phyloP scores from a whole-genome alignment of 2,797 vertebrate species.

The Eutrigla gurnardus region DNA sequence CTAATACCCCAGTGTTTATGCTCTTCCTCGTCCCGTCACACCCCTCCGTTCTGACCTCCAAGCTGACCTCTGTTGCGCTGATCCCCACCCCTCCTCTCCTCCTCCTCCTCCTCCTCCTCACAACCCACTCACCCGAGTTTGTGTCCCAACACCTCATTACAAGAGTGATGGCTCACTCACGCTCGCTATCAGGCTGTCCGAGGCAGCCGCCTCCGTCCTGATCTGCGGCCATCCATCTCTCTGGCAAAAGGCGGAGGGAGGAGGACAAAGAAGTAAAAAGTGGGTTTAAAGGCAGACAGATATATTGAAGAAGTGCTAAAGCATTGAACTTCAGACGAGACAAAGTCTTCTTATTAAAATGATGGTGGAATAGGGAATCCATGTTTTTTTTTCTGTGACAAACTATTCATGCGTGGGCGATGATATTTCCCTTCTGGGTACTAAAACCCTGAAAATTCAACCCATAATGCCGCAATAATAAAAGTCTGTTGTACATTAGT shows the following conservation, averaged over 20 bases:
- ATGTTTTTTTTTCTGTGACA: constrained; percentile 4
- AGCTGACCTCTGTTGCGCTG: constrained; percentile 46
- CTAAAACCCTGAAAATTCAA: constrained; percentile 1
- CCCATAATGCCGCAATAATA: background rate
- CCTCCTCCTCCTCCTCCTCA: constrained; percentile 2
- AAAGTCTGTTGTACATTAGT: constrained; percentile 3
- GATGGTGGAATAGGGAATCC: background rate
- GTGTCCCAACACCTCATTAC: constrained; percentile 61
- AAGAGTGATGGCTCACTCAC: constrained; percentile 74
- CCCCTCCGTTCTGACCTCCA: constrained; percentile 45
- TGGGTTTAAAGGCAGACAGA: constrained; percentile 41
- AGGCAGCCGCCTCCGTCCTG: constrained; percentile 56
- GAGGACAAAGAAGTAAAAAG: constrained; percentile 38
- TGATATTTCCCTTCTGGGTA: constrained; percentile 6
- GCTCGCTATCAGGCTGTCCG: constrained; percentile 48
- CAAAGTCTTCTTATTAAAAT: constrained; percentile 29
- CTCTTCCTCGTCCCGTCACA: constrained; percentile 29
- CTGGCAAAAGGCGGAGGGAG: constrained; percentile 20
- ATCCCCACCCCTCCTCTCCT: background rate
- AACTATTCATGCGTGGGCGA: constrained; percentile 1
- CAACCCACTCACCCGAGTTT: constrained; percentile 47
- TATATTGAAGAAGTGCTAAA: constrained; percentile 31
- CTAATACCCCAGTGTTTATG: constrained; percentile 45
- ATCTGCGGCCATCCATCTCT: constrained; percentile 69
- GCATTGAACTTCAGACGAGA: constrained; percentile 23